phyloP scores from a whole-genome alignment of 2,797 vertebrate genomes.

The Psittacula echo region DNA sequence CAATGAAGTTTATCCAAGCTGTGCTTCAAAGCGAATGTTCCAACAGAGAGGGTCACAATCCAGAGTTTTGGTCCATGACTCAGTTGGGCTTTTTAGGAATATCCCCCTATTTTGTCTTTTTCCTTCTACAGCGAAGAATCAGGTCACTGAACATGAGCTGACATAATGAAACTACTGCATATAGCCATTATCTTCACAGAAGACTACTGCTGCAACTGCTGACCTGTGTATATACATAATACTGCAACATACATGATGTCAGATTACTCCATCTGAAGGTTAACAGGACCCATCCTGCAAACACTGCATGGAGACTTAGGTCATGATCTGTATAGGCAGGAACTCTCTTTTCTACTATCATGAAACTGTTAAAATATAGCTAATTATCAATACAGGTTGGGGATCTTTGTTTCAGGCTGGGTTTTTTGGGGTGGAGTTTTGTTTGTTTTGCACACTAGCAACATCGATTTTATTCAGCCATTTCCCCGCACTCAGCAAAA shows the following conservation, averaged over 20 bases:
- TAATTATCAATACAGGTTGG: accelerated
- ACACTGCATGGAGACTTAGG: background rate
- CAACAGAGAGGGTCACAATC: background rate
- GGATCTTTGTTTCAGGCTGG: background rate
- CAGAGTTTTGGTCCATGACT: background rate
- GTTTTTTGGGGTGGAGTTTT: background rate
- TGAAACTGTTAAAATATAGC: background rate
- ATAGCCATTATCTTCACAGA: background rate
- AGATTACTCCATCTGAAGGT: background rate
- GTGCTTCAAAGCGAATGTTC: background rate
- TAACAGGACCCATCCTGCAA: background rate
- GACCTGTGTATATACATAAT: background rate
- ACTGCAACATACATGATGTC: background rate
- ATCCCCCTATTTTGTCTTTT: background rate
- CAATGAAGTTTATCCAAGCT: background rate
- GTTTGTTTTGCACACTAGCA: background rate
- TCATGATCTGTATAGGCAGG: background rate
- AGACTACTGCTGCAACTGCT: background rate
- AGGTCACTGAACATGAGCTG: background rate
- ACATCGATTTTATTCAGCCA: background rate
- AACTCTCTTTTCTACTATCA: background rate
- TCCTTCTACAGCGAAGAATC: background rate
- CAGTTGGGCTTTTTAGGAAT: background rate
- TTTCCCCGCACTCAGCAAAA: background rate
- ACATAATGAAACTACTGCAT: background rate